Evolutionary conservation across 92 coral and sea anemone species (phyloP).

Genomic region (Montipora capitata): DNA sequence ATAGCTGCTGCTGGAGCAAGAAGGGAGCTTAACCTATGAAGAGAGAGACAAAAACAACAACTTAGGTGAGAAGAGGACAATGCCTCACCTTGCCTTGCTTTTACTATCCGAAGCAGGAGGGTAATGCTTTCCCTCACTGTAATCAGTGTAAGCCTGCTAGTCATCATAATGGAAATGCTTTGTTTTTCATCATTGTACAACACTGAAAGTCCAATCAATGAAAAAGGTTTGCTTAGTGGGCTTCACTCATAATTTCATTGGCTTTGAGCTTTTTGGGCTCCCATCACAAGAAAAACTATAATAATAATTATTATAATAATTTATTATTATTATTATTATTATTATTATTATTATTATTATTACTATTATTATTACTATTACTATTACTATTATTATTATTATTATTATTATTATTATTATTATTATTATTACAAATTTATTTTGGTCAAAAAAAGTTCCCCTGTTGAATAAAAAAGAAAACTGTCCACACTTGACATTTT

Average conservation of each 20-base stretch:
- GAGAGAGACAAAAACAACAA: background rate
- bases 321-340: no score
- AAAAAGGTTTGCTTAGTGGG: background rate
- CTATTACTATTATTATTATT: no score
- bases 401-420: no score
- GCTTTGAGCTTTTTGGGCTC: no score
- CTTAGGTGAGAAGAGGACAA: background rate
- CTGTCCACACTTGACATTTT: no score
- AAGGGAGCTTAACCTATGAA: slow-evolving; percentile 48
- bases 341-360: no score
- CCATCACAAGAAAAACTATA: no score
- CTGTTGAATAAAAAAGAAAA: no score
- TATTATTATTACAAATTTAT: no score
- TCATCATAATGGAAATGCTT: background rate
- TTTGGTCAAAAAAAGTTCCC: no score
- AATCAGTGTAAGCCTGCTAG: background rate
- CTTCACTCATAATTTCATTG: background rate
- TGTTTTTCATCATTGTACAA: slow-evolving; percentile 17
- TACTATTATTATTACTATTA: no score
- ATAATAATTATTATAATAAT: no score
- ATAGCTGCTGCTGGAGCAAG: slow-evolving; percentile 78
- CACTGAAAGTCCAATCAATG: slow-evolving; percentile 27
- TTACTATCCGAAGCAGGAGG: background rate
- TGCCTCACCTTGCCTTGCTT: background rate
- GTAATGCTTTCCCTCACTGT: background rate